Base-by-base conservation (phyloP, 1,140 invertebrate genomes). In the Zaprionus camerounensis region DNA sequence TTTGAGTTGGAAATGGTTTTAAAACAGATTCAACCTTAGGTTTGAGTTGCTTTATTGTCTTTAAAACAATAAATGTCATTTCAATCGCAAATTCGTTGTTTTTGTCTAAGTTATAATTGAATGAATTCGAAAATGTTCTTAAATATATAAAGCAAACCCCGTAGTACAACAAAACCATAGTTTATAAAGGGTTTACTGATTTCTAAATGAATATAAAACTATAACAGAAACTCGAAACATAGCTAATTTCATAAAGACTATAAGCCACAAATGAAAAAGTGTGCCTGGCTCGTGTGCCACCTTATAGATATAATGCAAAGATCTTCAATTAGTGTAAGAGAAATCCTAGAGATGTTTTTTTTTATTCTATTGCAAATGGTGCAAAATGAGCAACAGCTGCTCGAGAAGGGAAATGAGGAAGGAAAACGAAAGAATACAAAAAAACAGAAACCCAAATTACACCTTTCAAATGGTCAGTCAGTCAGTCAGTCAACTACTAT, bases 391-490 rank as follows among this genome's bases (percentile, higher is more conserved):
- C 74, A 84, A 72, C 79, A 67, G 46, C 68, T 76, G 20, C 38
- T 13, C 22, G 34, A 36, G 51, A 17, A 55, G 34, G 11, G 36
- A 24, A 24, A 34, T 44, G 56, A 46, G 17, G 56, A 49, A 24
- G 22, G 26, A 20, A 75, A 70, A 36, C 2, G 28, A 44, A 31
- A 71, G 31, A 34, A 34, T 34, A 34, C 31, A 2, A 15, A 56
- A 70, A 77, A 64, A 73, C 53, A 78, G 24, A 68, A 62, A 73
- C 84, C 71, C 71, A 84, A 88, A 83, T 85, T 83, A 90, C 79
- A 90, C 81, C 78, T 90, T 90, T 88, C 68, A 88, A 88, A 88
- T 85, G 84, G 84, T 87, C 82, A 84, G 70, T 71, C 69, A 66
- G 62, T 31, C 49, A 63, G 68, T 51, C 41, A 26, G 24, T 46